phyloP scores from a whole-genome alignment of 2,888 invertebrate genomes.

The Eugnorisma glareosa region DNA sequence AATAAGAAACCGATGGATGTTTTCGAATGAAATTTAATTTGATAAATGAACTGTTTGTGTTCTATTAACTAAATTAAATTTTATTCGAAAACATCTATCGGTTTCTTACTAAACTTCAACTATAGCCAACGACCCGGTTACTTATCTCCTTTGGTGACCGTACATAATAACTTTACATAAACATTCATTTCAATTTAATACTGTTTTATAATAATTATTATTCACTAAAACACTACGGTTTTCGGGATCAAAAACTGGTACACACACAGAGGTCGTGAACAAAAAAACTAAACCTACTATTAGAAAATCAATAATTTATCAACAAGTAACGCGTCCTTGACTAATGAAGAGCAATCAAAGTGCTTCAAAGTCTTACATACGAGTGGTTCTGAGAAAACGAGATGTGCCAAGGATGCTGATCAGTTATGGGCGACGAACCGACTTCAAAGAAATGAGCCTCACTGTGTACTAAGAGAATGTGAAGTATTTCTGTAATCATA shows the following conservation, averaged over 20 bases:
- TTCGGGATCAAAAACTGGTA: background rate
- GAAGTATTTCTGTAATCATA: slow-evolving; percentile 23
- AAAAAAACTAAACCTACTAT: background rate
- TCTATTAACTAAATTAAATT: no score
- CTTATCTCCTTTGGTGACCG: no score
- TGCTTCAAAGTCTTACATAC: background rate
- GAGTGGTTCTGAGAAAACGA: slow-evolving; percentile 14
- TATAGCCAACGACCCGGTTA: no score
- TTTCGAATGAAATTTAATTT: no score
- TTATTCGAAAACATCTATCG: no score
- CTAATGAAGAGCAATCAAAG: slow-evolving; percentile 34
- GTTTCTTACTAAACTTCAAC: no score
- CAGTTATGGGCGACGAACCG: background rate
- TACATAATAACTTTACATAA: no score
- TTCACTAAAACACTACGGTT: background rate
- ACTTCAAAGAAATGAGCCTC: slow-evolving; percentile 40
- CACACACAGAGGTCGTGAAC: background rate
- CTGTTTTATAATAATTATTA: no score
- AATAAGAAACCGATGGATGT: no score
- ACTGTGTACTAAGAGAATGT: slow-evolving; percentile 5
- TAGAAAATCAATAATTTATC: background rate
- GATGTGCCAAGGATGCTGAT: slow-evolving; percentile 15
- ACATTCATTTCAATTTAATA: no score
- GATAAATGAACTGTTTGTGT: no score
- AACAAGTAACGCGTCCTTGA: slow-evolving; percentile 5